These are phyloP conservation scores for Cryptosula pallasiana DNA, from an alignment of 2,888 invertebrate species.

Conservation along the genomic window DNA sequence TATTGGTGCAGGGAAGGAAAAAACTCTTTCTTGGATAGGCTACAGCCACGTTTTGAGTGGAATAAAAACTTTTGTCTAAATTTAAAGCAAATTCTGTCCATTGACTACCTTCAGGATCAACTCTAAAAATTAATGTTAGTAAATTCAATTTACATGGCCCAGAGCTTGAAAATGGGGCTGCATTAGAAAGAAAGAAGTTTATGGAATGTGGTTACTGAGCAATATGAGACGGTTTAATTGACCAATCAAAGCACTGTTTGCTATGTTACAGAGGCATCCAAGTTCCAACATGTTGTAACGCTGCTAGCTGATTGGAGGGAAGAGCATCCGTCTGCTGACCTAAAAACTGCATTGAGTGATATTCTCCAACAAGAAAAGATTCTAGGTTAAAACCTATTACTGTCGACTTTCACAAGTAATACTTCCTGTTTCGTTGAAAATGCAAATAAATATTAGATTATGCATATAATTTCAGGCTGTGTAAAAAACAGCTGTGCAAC, in stretches of 20 bases:
- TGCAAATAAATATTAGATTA: not conserved
- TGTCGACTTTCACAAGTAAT: not conserved
- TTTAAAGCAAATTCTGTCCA: no score
- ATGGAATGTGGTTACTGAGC: not conserved
- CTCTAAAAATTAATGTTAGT: no score
- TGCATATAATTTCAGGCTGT: no score
- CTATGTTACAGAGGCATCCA: not conserved
- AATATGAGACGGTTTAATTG: not conserved
- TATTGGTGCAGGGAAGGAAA: no score
- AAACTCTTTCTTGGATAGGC: no score
- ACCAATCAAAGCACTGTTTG: not conserved
- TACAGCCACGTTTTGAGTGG: no score
- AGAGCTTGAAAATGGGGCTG: no score
- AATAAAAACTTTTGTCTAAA: no score
- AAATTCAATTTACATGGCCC: no score
- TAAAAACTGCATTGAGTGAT: not conserved
- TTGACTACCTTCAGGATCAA: no score
- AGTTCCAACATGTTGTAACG: not conserved
- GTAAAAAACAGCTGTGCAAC: no score
- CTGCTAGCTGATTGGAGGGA: constrained; percentile 20
- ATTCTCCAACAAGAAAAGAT: constrained; percentile 3
- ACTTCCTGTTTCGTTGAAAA: not conserved
- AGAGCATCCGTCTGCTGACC: not conserved
- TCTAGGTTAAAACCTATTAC: not conserved
- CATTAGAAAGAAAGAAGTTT: no score